phyloP scores from a whole-genome alignment of 2,797 vertebrate genomes.

The Sebastes steindachneri region DNA sequence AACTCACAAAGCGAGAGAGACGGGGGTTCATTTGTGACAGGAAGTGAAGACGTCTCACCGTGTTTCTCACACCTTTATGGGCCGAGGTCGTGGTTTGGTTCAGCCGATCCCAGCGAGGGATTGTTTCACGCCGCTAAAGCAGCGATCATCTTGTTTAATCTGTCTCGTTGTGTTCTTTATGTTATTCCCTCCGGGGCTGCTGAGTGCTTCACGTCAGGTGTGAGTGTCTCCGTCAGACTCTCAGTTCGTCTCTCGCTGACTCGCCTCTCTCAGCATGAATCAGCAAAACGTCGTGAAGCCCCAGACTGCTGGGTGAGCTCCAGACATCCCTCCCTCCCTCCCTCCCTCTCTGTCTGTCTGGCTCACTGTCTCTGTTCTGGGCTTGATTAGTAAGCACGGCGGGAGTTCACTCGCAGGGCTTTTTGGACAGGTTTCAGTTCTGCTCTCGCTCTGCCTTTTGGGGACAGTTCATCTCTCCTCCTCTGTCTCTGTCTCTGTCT shows the following conservation, averaged over 20 bases:
- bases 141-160: background rate
- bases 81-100: background rate
- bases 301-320: background rate
- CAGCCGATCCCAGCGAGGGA: background rate
- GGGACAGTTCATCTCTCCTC: background rate
- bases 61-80: background rate
- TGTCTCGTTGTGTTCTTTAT: background rate
- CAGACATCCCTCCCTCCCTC: background rate
- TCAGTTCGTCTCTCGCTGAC: background rate
- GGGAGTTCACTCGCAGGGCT: constrained; percentile 1
- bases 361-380: background rate
- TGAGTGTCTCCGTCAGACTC: background rate
- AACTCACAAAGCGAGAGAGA: background rate
- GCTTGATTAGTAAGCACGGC: constrained; percentile 6
- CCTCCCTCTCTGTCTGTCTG: background rate
- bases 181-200: background rate
- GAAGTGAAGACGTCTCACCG: background rate
- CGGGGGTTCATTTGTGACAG: background rate
- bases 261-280: constrained; percentile 26
- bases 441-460: background rate
- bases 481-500: too few species aligned
- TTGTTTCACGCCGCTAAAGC: background rate
- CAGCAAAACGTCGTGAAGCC: constrained; percentile 17
- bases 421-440: background rate
- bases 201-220: background rate